phyloP scores from a whole-genome alignment of 2,888 invertebrate species.

The Myopa testacea region DNA sequence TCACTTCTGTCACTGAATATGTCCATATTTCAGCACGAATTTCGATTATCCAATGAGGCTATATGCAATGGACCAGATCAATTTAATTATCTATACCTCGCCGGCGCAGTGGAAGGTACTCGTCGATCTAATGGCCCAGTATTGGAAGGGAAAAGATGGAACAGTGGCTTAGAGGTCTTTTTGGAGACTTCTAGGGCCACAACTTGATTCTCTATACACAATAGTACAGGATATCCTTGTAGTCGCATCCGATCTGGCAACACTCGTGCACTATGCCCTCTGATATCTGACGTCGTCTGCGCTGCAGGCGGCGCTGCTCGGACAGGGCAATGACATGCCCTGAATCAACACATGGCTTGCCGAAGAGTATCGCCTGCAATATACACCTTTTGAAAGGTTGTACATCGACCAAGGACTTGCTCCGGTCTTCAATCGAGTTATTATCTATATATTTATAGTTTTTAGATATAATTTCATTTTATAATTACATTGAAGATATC shows the following conservation, averaged over 20 bases:
- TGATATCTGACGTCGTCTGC: conserved; percentile 50
- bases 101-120: neutral
- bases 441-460: no score
- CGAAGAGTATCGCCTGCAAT: neutral
- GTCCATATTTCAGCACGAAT: no score
- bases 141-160: neutral
- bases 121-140: neutral
- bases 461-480: no score
- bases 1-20: no score
- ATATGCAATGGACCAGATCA: neutral
- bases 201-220: conserved; percentile 42
- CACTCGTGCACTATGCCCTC: conserved; percentile 52
- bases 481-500: no score
- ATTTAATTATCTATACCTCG: neutral
- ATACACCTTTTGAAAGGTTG: neutral
- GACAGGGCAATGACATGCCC: neutral
- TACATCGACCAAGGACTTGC: neutral
- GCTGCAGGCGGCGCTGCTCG: conserved; percentile 20
- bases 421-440: neutral
- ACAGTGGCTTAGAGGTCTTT: neutral
- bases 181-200: neutral
- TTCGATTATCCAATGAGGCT: no score
- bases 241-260: conserved; percentile 55
- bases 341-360: neutral
- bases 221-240: conserved; percentile 53